Evolutionary conservation across 2,888 invertebrate species (phyloP).

Genomic region (Lampropteryx suffumata): DNA sequence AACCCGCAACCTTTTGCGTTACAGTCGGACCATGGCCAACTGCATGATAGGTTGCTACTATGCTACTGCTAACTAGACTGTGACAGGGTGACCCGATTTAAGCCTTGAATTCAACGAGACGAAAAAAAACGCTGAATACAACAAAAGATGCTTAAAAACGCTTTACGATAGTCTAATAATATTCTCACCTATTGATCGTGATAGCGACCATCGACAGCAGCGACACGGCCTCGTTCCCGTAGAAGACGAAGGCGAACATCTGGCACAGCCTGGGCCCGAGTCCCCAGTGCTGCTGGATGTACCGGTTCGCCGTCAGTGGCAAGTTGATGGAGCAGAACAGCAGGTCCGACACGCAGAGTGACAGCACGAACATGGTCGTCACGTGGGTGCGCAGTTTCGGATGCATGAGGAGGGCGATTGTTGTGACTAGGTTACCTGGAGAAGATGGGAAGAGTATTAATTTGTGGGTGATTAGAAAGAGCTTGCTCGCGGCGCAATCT

Average conservation of each 20-base stretch:
- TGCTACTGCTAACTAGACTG: no score
- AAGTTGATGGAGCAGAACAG: conserved; percentile 93
- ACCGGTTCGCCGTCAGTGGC: conserved; percentile 92
- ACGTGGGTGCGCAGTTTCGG: conserved; percentile 91
- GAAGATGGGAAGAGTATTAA: conserved; percentile 34
- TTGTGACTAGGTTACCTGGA: conserved; percentile 92
- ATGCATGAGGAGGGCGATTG: conserved; percentile 89
- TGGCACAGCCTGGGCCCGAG: conserved; percentile 90
- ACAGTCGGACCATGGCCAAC: no score
- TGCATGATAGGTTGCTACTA: no score
- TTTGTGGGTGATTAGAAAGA: no score
- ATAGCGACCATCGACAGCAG: conserved; percentile 95
- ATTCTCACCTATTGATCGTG: conserved; percentile 90
- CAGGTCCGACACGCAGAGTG: conserved; percentile 92
- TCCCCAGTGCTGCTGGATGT: conserved; percentile 91
- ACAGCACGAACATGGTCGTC: conserved; percentile 94
- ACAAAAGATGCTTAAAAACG: no score
- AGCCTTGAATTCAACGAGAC: no score
- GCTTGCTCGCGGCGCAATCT: no score
- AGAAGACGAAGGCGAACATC: conserved; percentile 94
- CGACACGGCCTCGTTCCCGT: conserved; percentile 94
- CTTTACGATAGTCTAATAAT: no score
- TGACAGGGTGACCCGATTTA: no score
- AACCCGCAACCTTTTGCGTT: no score
- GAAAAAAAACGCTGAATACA: no score